Base-by-base conservation (phyloP, 2,888 invertebrate species). In the Oligia fasciuncula region DNA sequence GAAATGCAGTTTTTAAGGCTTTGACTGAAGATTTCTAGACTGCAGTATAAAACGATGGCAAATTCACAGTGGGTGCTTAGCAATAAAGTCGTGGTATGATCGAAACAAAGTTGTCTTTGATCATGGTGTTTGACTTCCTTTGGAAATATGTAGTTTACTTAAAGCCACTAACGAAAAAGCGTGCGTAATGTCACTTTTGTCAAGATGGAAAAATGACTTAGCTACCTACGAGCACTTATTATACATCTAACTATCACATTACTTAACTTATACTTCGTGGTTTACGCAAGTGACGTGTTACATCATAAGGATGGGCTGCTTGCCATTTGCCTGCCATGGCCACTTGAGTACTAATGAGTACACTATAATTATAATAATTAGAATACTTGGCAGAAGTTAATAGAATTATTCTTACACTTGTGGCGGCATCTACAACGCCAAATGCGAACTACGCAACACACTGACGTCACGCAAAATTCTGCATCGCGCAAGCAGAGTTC, bases 261-360 rank as follows among this genome's bases (percentile, higher is more conserved):
- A 66, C 66, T 23, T 40, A 35, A 23, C 4, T 57, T 23, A 13
- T 13, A 14, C 8, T 43, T n/a, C n/a, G 40, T 49, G 17, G 11
- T 23, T 43, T 78, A 29, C 19, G 13, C 14, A 54, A 6, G 46
- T 67, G n/a, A n/a, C 40, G 23, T 43, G 2, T 62, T 70, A 46
- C 54, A 29, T 78, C 51, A 71, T 35, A 60, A 40, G 63, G 46
- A 63, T 70, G 65, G 70, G 49, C 78, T n/a, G 13, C 49, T 69
- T 70, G 70, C 49, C 23, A 79, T 51, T 40, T 49, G 29, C 5
- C n/a, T 65, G n/a, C 57, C 19, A 8, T 19, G 17, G 1, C 29
- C 43, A 75, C 43, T 60, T 74, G 29, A 11, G 43, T 43, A 19
- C 43, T 74, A 43, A 69, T 54, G 9, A 76, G 40, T 9, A 17